phyloP scores from a whole-genome alignment of 1,140 invertebrate genomes.

The Glossosoma conforme region DNA sequence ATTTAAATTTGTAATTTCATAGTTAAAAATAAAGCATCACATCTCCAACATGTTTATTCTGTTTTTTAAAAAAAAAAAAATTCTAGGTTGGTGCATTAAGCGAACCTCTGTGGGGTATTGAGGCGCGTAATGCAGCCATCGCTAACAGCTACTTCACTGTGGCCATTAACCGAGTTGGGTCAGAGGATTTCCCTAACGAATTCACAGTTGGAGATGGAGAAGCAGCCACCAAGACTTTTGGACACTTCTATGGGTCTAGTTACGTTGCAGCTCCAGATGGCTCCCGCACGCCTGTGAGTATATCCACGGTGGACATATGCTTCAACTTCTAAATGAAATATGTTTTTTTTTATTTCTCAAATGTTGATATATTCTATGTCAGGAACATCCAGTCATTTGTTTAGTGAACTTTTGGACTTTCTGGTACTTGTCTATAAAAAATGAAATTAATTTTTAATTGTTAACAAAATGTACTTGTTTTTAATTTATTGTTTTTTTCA shows the following conservation, averaged over 20 bases:
- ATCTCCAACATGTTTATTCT: neutral
- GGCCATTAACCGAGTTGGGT: slow-evolving; percentile 95
- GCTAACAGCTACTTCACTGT: slow-evolving; percentile 93
- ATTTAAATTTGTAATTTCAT: neutral
- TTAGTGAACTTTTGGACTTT: too few species aligned
- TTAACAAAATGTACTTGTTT: too few species aligned
- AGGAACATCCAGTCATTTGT: too few species aligned
- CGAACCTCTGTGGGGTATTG: slow-evolving; percentile 94
- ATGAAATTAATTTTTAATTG: too few species aligned
- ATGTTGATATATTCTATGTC: too few species aligned
- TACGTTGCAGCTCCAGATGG: slow-evolving; percentile 95
- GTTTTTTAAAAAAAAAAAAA: neutral
- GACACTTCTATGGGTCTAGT: slow-evolving; percentile 95
- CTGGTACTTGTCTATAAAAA: too few species aligned
- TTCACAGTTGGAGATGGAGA: slow-evolving; percentile 94
- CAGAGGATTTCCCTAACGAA: slow-evolving; percentile 83
- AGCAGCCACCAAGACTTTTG: slow-evolving; percentile 89
- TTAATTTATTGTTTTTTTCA: too few species aligned
- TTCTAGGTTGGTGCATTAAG: slow-evolving; percentile 59
- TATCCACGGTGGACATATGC: too few species aligned
- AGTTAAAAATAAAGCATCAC: neutral
- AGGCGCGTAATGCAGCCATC: slow-evolving; percentile 94
- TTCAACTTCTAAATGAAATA: too few species aligned
- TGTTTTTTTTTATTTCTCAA: too few species aligned
- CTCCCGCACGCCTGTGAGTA: slow-evolving; percentile 72